These are phyloP conservation scores for Drosophila kikkawai DNA, from an alignment of 1,140 invertebrate genomes.

Conservation along the genomic window DNA sequence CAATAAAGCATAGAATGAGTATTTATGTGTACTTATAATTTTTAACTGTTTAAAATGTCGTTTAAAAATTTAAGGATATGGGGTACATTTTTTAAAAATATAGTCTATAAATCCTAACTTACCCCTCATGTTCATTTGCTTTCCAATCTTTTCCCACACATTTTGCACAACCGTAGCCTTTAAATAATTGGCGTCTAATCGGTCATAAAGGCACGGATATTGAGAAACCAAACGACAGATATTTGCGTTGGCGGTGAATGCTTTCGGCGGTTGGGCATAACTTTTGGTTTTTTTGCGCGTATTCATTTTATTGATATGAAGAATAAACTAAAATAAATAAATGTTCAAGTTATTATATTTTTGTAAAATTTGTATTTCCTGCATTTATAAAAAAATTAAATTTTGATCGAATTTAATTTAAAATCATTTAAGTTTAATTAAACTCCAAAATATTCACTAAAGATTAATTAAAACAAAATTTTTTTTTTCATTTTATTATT, in stretches of 20 bases:
- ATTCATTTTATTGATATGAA: conserved; percentile 4
- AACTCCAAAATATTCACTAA: too few species aligned
- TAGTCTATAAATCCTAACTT: conserved; percentile 13
- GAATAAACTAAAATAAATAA: not conserved
- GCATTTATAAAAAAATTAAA: too few species aligned
- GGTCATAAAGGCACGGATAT: conserved; percentile 76
- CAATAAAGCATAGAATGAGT: too few species aligned
- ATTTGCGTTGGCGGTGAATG: conserved; percentile 63
- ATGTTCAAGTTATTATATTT: not conserved
- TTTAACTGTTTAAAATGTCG: too few species aligned
- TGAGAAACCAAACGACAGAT: conserved; percentile 71
- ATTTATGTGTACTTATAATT: not conserved
- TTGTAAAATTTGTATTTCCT: conserved; percentile 36
- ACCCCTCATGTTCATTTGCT: conserved; percentile 61
- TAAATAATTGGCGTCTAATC: conserved; percentile 46
- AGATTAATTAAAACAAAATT: too few species aligned
- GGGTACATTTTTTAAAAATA: too few species aligned
- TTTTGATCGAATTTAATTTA: too few species aligned
- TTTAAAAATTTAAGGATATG: too few species aligned
- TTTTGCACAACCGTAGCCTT: not conserved
- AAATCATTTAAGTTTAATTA: too few species aligned
- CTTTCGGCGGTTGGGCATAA: conserved; percentile 36
- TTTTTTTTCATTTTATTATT: too few species aligned
- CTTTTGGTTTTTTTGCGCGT: conserved; percentile 18
- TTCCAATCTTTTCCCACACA: conserved; percentile 70